These are phyloP conservation scores for Drosophila eugracilis DNA, from an alignment of 1,140 invertebrate species.

Conservation along the genomic window DNA sequence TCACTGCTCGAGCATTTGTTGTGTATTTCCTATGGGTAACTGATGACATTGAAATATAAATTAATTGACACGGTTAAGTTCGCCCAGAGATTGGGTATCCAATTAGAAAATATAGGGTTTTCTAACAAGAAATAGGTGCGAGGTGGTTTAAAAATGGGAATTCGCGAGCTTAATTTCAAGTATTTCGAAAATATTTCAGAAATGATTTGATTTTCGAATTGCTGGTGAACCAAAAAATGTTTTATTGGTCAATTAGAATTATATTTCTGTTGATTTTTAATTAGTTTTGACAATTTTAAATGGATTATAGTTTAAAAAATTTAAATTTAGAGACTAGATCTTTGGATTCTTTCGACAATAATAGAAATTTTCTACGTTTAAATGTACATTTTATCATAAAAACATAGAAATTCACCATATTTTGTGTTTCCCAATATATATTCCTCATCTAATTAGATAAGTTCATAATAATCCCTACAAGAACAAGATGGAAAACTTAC, in stretches of 20 bases:
- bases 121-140: background rate
- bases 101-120: slow-evolving; percentile 3
- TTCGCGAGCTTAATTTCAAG: background rate
- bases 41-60: slow-evolving; percentile 37
- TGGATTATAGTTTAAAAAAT: no score
- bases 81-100: slow-evolving; percentile 10
- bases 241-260: background rate
- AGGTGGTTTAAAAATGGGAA: background rate
- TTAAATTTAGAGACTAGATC: no score
- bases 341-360: no score
- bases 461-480: background rate
- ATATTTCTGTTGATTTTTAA: background rate
- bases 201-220: background rate
- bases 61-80: slow-evolving; percentile 11
- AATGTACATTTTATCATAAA: no score
- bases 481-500: slow-evolving; percentile 84
- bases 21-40: slow-evolving; percentile 14
- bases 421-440: background rate
- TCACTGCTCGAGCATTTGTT: slow-evolving; percentile 22
- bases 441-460: background rate
- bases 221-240: background rate
- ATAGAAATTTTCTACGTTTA: no score
- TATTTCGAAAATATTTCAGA: background rate
- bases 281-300: background rate
- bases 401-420: no score